A percentile compares a stretch with the other conserved stretches of the same genome.
Evolutionary conservation across 2,113 vertebrate genomes (phyloP).

Genomic region (Tachycineta bicolor): DNA sequence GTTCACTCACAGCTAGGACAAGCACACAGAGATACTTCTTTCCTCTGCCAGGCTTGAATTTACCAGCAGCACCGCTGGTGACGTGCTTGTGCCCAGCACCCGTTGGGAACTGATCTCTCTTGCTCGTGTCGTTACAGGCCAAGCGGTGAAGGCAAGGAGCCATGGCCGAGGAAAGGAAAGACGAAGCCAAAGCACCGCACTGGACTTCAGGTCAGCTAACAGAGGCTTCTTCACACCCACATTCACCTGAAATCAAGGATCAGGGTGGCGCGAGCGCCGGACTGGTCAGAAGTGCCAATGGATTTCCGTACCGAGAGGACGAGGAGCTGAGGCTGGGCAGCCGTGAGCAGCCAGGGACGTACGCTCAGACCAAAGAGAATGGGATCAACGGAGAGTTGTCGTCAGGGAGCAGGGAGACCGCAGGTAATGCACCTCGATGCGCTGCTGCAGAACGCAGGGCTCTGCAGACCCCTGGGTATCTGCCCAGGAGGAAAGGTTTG

Average conservation of each 20-base stretch:
- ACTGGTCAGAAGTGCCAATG: constrained; percentile 88
- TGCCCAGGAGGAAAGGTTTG: not conserved
- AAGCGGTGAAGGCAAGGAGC: constrained; percentile 32
- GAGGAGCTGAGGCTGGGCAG: constrained; percentile 82
- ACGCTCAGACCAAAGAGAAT: constrained; percentile 86
- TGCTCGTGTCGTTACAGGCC: constrained; percentile 58
- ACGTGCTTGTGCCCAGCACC: not conserved
- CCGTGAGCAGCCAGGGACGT: constrained; percentile 73
- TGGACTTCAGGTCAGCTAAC: constrained; percentile 87
- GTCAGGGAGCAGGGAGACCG: constrained; percentile 85
- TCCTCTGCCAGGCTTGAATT: accelerated
- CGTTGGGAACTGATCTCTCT: not conserved
- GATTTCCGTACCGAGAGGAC: constrained; percentile 84
- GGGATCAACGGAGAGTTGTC: constrained; percentile 93
- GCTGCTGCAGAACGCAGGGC: not conserved
- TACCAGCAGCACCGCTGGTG: not conserved
- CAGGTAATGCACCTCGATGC: constrained; percentile 80
- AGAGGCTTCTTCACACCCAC: constrained; percentile 75
- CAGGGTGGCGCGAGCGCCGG: constrained; percentile 73
- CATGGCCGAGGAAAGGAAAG: constrained; percentile 95
- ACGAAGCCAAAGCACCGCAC: constrained; percentile 87
- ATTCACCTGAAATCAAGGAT: constrained; percentile 83
- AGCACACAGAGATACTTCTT: not conserved
- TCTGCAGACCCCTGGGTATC: not conserved
- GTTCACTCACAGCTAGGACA: accelerated